Percentiles rank a stretch among this genome's conserved stretches.
phyloP scores from a whole-genome alignment of 2,113 vertebrate genomes.

The Vulpes ferrilata region DNA sequence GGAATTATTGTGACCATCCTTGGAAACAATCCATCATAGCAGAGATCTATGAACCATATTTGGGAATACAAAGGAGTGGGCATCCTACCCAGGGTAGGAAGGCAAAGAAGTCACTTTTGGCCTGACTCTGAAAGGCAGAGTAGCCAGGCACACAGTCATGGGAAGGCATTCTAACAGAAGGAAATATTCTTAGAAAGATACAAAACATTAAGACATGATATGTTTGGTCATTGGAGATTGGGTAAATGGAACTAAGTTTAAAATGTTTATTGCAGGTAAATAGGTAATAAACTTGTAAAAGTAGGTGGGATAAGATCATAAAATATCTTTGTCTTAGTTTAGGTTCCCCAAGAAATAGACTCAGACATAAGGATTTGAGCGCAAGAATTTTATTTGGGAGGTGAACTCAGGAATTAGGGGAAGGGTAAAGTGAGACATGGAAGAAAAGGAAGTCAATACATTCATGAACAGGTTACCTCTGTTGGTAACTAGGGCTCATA shows the following conservation, averaged over 20 bases:
- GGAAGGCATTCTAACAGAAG: not conserved
- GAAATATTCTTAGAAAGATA: not conserved
- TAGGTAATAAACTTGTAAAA: not conserved
- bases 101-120: not conserved
- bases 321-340: constrained; percentile 22
- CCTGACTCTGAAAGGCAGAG: not conserved
- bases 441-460: not conserved
- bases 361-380: not conserved
- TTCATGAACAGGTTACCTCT: not conserved
- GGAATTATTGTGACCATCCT: not conserved
- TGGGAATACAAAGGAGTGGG: not conserved
- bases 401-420: not conserved
- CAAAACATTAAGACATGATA: not conserved
- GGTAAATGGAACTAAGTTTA: not conserved
- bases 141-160: not conserved
- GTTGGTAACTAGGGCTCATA: not conserved
- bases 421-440: not conserved
- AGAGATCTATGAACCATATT: not conserved
- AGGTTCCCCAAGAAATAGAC: not conserved
- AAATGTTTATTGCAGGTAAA: not conserved
- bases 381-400: not conserved
- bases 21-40: not conserved
- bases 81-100: not conserved
- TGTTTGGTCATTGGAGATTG: not conserved
- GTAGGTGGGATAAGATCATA: not conserved